A percentile compares a stretch with the other conserved stretches of the same genome.
Conservation (phyloP, 2,113 vertebrate genomes). For the Hydropotes inermis region DNA sequence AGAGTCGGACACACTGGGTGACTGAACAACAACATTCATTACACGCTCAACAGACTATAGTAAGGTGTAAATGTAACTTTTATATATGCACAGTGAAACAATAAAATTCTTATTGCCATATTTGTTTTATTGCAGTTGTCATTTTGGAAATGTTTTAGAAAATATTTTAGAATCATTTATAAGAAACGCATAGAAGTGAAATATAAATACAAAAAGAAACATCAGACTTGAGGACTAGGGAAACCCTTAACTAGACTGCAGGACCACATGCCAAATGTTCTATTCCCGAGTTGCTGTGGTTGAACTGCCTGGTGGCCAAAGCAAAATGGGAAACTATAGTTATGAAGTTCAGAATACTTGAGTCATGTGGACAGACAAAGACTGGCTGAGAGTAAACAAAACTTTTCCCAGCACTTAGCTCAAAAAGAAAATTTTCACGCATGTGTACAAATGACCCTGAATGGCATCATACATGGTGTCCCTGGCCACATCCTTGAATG, state of each 20-base stretch:
- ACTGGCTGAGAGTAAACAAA: background rate
- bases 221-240: background rate
- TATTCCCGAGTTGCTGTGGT: background rate
- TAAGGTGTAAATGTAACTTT: no score
- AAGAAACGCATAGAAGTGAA: background rate
- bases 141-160: background rate
- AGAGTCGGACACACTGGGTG: background rate
- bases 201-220: background rate
- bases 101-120: background rate
- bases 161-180: background rate
- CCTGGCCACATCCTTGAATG: background rate
- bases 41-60: background rate
- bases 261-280: background rate
- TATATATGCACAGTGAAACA: no score
- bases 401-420: background rate
- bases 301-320: constrained; percentile 27
- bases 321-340: background rate
- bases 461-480: background rate
- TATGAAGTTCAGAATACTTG: background rate
- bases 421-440: background rate
- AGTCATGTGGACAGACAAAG: background rate
- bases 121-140: background rate
- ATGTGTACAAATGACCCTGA: background rate
- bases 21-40: background rate
- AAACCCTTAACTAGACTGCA: background rate